These are phyloP conservation scores for Dolomedes plantarius DNA, from an alignment of 2,888 invertebrate species.

Conservation along the genomic window DNA sequence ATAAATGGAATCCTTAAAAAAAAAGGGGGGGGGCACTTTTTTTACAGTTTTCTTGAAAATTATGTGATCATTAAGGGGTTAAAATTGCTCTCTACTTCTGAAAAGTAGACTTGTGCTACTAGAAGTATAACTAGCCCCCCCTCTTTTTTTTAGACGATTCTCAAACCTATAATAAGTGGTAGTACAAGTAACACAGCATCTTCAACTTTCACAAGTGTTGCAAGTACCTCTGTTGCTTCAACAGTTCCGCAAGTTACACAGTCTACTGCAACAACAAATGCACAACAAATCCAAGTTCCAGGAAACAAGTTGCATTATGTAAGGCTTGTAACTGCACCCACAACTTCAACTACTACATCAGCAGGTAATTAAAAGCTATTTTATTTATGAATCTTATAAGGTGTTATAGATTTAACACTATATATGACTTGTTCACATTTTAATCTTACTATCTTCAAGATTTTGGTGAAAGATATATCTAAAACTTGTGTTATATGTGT, in stretches of 20 bases:
- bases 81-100: no score
- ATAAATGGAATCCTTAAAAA: no score
- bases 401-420: no score
- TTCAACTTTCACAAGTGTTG: slow-evolving; percentile 17
- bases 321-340: slow-evolving; percentile 76
- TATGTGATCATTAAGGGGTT: no score
- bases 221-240: slow-evolving; percentile 20
- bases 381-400: no score
- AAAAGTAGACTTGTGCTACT: no score
- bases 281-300: slow-evolving; percentile 76
- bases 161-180: slow-evolving; percentile 52
- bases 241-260: slow-evolving; percentile 15
- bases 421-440: no score
- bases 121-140: background rate
- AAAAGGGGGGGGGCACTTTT: no score
- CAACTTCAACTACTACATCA: slow-evolving; percentile 55
- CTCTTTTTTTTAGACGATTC: slow-evolving; percentile 41
- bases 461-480: no score
- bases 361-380: slow-evolving; percentile 30
- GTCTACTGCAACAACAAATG: slow-evolving; percentile 20
- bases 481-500: no score
- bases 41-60: no score
- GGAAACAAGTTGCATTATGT: slow-evolving; percentile 78
- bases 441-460: no score
- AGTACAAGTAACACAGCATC: background rate